phyloP scores from a whole-genome alignment of 2,797 vertebrate species.

The Aythya fuligula region DNA sequence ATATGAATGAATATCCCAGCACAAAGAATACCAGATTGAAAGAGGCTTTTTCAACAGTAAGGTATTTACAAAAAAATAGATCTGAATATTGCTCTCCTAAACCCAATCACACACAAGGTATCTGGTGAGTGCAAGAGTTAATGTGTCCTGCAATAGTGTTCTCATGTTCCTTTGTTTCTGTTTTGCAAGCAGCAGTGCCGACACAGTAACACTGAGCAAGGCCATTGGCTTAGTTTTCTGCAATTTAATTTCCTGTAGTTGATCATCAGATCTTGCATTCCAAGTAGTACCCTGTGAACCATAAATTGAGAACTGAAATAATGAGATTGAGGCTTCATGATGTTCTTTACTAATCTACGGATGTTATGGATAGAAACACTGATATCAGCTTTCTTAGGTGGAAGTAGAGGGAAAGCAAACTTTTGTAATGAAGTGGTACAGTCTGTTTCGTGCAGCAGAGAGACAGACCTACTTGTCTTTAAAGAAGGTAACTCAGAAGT shows the following conservation, averaged over 20 bases:
- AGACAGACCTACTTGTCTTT: not conserved
- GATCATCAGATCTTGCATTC: not conserved
- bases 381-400: not conserved
- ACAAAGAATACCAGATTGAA: not conserved
- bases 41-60: not conserved
- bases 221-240: not conserved
- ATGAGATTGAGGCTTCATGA: not conserved
- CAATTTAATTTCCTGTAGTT: slow-evolving; percentile 44
- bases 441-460: not conserved
- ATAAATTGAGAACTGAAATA: not conserved
- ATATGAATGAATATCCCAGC: not conserved
- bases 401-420: not conserved
- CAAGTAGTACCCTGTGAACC: not conserved
- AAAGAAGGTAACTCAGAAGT: not conserved
- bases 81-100: not conserved
- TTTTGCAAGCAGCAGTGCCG: not conserved
- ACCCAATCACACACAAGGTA: rapidly evolving
- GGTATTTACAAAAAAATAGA: not conserved
- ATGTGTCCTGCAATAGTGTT: not conserved
- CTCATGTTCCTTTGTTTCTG: not conserved
- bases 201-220: not conserved
- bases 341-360: not conserved
- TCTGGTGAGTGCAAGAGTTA: not conserved
- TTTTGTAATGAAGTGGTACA: not conserved
- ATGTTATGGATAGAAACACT: not conserved